phyloP scores from a whole-genome alignment of 92 coral and sea anemone species.

The Porites divaricata region DNA sequence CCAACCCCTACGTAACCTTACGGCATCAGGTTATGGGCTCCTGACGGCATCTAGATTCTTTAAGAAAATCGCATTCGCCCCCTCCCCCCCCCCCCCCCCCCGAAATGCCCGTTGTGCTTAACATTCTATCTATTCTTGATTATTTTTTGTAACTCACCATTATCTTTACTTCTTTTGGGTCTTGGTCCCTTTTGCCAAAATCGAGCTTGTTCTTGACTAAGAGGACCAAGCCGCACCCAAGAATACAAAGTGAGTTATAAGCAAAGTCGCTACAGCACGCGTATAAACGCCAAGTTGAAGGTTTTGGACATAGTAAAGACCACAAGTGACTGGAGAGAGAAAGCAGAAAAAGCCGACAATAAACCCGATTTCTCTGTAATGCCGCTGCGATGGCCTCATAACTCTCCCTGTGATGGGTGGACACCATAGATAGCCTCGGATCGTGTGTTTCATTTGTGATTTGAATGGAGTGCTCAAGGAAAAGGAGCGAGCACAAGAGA shows the following conservation, averaged over 20 bases:
- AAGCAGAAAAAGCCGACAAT: conserved; percentile 54
- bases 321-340: conserved; percentile 47
- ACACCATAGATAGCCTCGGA: background rate
- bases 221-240: conserved; percentile 42
- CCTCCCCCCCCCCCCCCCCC: too few species aligned
- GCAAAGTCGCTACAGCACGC: conserved; percentile 33
- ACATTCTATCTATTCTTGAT: too few species aligned
- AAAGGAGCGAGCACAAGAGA: conserved; percentile 61
- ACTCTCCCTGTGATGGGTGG: background rate
- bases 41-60: too few species aligned
- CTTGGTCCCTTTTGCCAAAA: conserved; percentile 25
- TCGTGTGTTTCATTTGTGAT: conserved; percentile 13
- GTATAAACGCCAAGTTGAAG: conserved; percentile 28
- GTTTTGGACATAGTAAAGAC: conserved; percentile 37
- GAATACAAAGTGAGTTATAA: conserved; percentile 31
- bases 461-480: conserved; percentile 68
- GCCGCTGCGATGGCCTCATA: conserved; percentile 11
- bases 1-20: too few species aligned
- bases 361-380: conserved; percentile 46
- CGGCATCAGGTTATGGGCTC: too few species aligned
- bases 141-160: conserved; percentile 57
- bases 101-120: background rate
- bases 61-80: conserved; percentile 4
- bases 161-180: conserved; percentile 44
- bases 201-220: conserved; percentile 48